phyloP scores from a whole-genome alignment of 2,113 vertebrate species.

The Benitochromis conjunctus region DNA sequence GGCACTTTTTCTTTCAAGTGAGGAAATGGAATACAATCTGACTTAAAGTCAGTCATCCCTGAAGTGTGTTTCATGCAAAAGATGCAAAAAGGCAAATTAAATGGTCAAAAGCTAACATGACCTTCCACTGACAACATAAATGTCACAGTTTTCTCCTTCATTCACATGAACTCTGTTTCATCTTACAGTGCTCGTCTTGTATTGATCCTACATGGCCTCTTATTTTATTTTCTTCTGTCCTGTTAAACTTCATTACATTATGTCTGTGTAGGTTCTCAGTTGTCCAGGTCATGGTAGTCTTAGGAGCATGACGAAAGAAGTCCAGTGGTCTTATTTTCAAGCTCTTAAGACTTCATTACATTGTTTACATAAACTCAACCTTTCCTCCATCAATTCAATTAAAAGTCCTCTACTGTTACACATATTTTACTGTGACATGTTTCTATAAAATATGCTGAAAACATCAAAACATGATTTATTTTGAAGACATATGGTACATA shows the following conservation, averaged over 20 bases:
- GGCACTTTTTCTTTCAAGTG: neutral
- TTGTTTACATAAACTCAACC: neutral
- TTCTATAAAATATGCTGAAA: neutral
- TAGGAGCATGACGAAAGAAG: neutral
- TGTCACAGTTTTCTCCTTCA: neutral
- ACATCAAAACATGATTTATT: neutral
- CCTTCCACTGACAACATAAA: neutral
- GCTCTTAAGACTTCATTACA: neutral
- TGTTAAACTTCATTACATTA: rapidly evolving
- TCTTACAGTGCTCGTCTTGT: neutral
- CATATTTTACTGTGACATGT: neutral
- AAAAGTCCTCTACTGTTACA: neutral
- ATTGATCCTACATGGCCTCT: neutral
- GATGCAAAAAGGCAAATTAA: rapidly evolving
- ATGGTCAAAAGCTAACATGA: neutral
- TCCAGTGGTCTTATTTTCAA: neutral
- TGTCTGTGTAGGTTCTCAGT: neutral
- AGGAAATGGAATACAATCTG: neutral
- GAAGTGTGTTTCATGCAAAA: neutral
- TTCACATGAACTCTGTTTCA: neutral
- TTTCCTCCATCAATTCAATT: neutral
- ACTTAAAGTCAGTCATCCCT: neutral
- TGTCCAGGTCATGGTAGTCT: neutral
- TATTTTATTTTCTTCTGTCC: neutral
- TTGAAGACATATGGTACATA: neutral